phyloP scores from a whole-genome alignment of 2,797 vertebrate species.

The Margarornis squamiger region DNA sequence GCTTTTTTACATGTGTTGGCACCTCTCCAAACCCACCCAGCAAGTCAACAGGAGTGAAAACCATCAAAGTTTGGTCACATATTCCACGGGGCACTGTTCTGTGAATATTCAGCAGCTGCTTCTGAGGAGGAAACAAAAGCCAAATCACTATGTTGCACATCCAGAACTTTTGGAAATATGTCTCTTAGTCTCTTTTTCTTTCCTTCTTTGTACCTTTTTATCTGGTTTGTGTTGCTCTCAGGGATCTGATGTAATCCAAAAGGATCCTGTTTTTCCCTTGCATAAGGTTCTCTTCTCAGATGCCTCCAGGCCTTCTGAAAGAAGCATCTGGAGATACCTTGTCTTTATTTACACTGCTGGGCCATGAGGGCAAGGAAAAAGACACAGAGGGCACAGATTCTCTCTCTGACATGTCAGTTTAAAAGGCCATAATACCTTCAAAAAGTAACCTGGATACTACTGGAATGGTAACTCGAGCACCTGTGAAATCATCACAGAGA shows the following conservation, averaged over 20 bases:
- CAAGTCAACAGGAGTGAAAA: background rate
- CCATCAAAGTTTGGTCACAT: background rate
- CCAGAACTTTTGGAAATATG: background rate
- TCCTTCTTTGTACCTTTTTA: background rate
- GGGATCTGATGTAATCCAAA: background rate
- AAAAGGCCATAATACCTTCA: background rate
- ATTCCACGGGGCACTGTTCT: background rate
- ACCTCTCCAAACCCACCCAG: background rate
- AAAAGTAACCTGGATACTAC: background rate
- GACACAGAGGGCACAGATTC: background rate
- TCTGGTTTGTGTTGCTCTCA: background rate
- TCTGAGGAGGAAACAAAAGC: background rate
- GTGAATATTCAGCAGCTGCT: background rate
- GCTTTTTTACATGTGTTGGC: fast-evolving
- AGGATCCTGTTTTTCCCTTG: background rate
- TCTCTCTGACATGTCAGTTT: background rate
- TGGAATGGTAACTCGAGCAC: background rate
- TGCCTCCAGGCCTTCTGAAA: background rate
- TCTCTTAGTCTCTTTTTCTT: background rate
- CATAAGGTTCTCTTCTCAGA: fast-evolving
- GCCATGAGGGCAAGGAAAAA: background rate
- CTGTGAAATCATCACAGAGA: background rate
- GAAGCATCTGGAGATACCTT: background rate
- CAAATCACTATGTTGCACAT: background rate
- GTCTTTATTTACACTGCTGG: background rate